phyloP scores from a whole-genome alignment of 2,888 invertebrate genomes.

The Stenichneumon culpator region DNA sequence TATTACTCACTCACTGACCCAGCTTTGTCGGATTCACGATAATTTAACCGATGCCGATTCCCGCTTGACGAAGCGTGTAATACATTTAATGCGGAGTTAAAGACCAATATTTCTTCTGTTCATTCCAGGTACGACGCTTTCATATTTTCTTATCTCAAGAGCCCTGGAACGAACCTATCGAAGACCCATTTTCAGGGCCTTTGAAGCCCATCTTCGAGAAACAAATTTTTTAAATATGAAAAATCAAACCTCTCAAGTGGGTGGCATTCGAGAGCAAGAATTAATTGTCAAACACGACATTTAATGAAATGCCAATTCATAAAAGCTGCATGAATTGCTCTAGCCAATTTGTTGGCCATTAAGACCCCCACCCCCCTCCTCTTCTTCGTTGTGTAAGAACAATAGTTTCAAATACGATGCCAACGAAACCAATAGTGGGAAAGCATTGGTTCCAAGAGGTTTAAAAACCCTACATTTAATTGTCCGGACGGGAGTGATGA shows the following conservation, averaged over 20 bases:
- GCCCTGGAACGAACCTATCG: background rate
- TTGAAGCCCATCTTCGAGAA: background rate
- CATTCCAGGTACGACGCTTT: background rate
- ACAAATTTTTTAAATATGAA: slow-evolving; percentile 2
- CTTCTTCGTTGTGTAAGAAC: background rate
- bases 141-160: background rate
- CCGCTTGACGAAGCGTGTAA: background rate
- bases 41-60: background rate
- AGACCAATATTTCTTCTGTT: background rate
- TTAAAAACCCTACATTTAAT: background rate
- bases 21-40: slow-evolving; percentile 7
- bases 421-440: background rate
- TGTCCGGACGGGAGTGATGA: background rate
- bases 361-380: background rate
- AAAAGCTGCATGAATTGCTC: background rate
- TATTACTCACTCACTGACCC: slow-evolving; percentile 14
- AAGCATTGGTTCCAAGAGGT: background rate
- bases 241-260: background rate
- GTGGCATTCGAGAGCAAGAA: background rate
- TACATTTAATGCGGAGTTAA: background rate
- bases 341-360: background rate
- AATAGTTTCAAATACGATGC: background rate
- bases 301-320: background rate
- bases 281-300: background rate
- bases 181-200: background rate